phyloP scores from a whole-genome alignment of 2,113 vertebrate species.

The Rhizomys pruinosus region DNA sequence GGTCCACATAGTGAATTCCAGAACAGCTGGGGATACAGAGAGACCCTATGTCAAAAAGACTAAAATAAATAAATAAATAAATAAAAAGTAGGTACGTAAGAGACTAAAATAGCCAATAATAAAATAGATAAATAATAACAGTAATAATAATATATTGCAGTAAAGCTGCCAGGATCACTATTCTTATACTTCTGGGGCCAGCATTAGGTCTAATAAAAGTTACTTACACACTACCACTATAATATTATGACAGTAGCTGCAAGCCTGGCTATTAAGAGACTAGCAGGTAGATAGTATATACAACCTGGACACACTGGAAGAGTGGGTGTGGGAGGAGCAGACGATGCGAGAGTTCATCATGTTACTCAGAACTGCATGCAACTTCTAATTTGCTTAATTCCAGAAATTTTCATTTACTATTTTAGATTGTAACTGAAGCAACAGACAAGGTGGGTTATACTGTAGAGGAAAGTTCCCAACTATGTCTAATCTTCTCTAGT shows the following conservation, averaged over 20 bases:
- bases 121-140: not conserved
- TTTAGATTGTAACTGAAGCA: not conserved
- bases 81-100: too few relatives aligned
- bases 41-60: too few relatives aligned
- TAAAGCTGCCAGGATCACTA: not conserved
- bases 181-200: not conserved
- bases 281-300: not conserved
- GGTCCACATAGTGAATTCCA: too few relatives aligned
- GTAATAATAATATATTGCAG: not conserved
- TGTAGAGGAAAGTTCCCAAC: not conserved
- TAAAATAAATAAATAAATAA: too few relatives aligned
- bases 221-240: not conserved
- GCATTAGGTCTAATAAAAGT: not conserved
- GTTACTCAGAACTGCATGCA: not conserved
- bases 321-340: not conserved
- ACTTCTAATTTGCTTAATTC: not conserved
- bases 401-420: not conserved
- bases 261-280: not conserved
- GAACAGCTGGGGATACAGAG: too few relatives aligned
- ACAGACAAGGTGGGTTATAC: not conserved
- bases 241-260: not conserved
- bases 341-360: not conserved
- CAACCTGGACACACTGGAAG: not conserved
- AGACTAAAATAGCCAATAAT: not conserved
- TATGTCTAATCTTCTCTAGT: not conserved